Conservation (phyloP, 1,140 invertebrate species). For the Ylistrum balloti region DNA sequence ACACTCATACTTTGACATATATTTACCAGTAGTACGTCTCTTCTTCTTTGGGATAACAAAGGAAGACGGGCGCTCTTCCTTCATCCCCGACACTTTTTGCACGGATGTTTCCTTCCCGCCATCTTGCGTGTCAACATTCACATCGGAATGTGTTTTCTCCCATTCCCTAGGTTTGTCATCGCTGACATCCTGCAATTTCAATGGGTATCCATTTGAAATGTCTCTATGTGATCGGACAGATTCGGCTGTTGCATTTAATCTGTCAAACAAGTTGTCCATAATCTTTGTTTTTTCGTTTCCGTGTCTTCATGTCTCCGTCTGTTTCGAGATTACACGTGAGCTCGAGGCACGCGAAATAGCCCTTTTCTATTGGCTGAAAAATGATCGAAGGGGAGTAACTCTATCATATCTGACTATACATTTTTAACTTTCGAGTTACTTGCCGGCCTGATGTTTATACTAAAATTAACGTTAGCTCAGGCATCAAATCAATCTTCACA, state of each 20-base stretch:
- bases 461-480: no score
- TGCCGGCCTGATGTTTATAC: no score
- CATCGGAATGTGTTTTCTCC: constrained; percentile 54
- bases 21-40: constrained; percentile 50
- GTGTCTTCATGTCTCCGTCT: constrained; percentile 37
- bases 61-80: constrained; percentile 38
- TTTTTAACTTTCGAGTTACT: no score
- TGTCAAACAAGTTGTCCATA: constrained; percentile 64
- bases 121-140: constrained; percentile 63
- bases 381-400: not conserved
- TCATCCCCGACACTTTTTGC: constrained; percentile 46
- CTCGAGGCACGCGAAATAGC: constrained; percentile 30
- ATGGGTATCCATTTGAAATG: constrained; percentile 42
- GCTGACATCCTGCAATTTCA: constrained; percentile 48
- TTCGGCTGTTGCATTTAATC: constrained; percentile 55
- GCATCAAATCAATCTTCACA: no score
- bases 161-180: constrained; percentile 37
- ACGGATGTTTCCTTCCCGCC: constrained; percentile 61
- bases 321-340: constrained; percentile 37
- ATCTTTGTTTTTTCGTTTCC: constrained; percentile 68
- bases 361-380: constrained; percentile 12
- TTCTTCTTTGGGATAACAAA: constrained; percentile 64
- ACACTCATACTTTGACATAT: not conserved
- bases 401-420: no score
- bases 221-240: constrained; percentile 42